Percentiles rank a stretch among this genome's conserved stretches.
Evolutionary conservation across 2,888 invertebrate species (phyloP).

Genomic region (Tuta absoluta): DNA sequence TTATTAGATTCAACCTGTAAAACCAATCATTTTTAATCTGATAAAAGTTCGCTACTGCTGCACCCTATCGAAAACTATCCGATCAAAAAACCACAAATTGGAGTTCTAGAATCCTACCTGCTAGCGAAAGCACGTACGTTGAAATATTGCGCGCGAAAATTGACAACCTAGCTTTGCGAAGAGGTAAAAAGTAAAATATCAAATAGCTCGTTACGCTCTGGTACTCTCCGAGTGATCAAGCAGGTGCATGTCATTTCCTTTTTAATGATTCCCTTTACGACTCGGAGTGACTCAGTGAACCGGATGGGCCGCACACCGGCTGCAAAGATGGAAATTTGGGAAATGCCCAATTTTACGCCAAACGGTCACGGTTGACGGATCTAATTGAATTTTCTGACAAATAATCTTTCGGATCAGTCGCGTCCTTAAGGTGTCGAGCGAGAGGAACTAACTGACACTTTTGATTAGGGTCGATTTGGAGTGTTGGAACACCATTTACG

Average conservation of each 20-base stretch:
- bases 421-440: conserved; percentile 5
- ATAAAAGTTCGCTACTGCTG: too few species aligned
- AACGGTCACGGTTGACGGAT: not conserved
- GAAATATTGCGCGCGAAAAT: too few species aligned
- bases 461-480: conserved; percentile 8
- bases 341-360: conserved; percentile 13
- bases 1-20: too few species aligned
- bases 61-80: too few species aligned
- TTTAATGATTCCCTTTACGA: conserved; percentile 15
- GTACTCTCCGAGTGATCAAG: not conserved
- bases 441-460: not conserved
- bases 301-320: conserved; percentile 17
- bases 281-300: not conserved
- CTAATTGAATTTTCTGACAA: conserved; percentile 19
- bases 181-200: too few species aligned
- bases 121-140: too few species aligned
- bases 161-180: too few species aligned
- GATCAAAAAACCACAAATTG: too few species aligned
- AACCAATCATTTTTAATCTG: too few species aligned
- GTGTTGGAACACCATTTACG: not conserved
- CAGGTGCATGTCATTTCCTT: conserved; percentile 1
- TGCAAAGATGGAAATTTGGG: not conserved
- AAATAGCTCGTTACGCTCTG: not conserved
- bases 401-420: conserved; percentile 16
- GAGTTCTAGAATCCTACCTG: too few species aligned